Evolutionary conservation across 2,888 invertebrate genomes (phyloP), one percentile per base, ranked within the genome.

Genomic region (Caenorhabditis virilis): DNA sequence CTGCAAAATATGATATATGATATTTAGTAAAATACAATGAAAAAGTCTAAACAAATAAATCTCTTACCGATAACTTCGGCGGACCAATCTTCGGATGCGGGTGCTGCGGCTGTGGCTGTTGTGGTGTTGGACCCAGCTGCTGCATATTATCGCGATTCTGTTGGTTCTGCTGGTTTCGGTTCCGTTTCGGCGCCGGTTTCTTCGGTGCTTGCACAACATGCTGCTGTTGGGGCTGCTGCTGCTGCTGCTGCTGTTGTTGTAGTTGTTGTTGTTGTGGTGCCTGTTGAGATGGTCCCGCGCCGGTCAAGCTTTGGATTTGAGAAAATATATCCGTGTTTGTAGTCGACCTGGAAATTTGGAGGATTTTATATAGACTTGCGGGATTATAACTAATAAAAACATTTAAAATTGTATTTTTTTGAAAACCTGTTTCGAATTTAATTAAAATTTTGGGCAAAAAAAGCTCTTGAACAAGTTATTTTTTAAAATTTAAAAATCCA

Each of bases 21-120:
- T n/a, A n/a, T n/a, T n/a, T n/a, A n/a, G n/a, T n/a, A n/a, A n/a
- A n/a, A n/a, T n/a, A n/a, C n/a, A n/a, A n/a, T n/a, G n/a, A n/a
- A n/a, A n/a, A n/a, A n/a, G n/a, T n/a, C n/a, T n/a, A n/a, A n/a
- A n/a, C n/a, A n/a, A n/a, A n/a, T n/a, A n/a, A n/a, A n/a, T n/a
- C n/a, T 36, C 36, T 36, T n/a, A 30, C 30, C 30, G 13, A 9
- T 30, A 30, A 30, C n/a, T 45, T 45, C 16, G 43, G 22, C 5
- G 43, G 43, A n/a, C 9, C 15, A n/a, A 27, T 45, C 9, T 57
- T 49, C 16, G 45, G 27, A 23, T 53, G 56, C 5, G 39, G 48
- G 4, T 9, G 30, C 9, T 20, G 23, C 16, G 46, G 47, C 33
- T 51, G 39, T 18, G 25, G 36, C 38, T 43, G 50, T 16, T 43